Base-by-base conservation (phyloP, 2,113 vertebrate genomes). In the Nothocercus nigrocapillus region DNA sequence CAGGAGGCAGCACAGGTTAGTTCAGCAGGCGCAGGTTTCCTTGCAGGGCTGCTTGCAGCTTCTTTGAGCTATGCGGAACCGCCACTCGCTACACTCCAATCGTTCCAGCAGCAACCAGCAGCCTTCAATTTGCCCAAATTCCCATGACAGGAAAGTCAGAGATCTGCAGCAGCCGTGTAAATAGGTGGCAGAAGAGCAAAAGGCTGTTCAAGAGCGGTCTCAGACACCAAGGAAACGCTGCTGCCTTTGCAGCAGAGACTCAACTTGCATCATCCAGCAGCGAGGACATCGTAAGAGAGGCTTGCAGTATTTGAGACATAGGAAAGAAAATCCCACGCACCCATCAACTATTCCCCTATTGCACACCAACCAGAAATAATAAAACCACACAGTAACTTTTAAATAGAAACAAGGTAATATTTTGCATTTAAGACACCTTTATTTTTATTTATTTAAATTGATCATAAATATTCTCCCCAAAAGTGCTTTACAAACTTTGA, bases 1-100 rank as follows among this genome's bases (percentile, higher is more conserved):
- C 18, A 97, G 66, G 13, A 96, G 53, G 85, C 80, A 96, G 82
- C 66, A 96, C 30, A 94, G 74, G 85, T 40, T 84, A 66, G 82
- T 75, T 81, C 73, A 92, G 90, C 40, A 69, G 0, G 38, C 2
- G 72, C 78, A 88, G 24, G 7, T 67, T 86, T 93, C 69, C 51
- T 95, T 84, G 74, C 63, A 76, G 74, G 40, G 42, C 47, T 32
- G 13, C 68, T 83, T 56, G 76, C 62, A 74, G 74, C 49, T 78
- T 87, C 91, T 59, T 61, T 75, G 87, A 92, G 74, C 11, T 69
- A 84, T 2, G 0, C 30, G 77, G 86, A 82, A 18, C 34, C 5
- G 3, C 70, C 79, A 67, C 32, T 88, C 7, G 45, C 81, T 85
- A 22, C 3, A 13, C 67, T 36, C 68, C 36, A 54, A 81, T 81